Conservation (phyloP, 2,797 vertebrate genomes). For the Limnodromus scolopaceus region DNA sequence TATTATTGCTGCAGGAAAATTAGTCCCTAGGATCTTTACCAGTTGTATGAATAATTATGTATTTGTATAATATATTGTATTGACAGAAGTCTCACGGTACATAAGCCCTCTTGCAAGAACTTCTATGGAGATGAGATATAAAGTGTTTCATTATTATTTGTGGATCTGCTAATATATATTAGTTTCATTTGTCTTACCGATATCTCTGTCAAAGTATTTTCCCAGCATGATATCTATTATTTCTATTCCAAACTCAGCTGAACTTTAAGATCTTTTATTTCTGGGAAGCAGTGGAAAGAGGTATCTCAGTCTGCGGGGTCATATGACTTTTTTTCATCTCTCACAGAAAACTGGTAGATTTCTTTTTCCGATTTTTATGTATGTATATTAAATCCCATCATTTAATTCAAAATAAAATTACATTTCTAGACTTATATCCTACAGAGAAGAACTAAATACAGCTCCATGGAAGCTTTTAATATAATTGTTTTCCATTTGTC, state of each 20-base stretch:
- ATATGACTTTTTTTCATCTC: not conserved
- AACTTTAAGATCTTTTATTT: not conserved
- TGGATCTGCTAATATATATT: not conserved
- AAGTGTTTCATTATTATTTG: not conserved
- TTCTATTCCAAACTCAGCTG: not conserved
- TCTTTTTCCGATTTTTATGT: not conserved
- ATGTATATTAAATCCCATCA: not conserved
- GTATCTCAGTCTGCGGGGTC: not conserved
- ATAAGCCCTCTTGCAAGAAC: not conserved
- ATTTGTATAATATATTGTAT: not conserved
- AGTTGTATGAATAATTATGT: not conserved
- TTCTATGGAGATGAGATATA: not conserved
- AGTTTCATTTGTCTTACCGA: not conserved
- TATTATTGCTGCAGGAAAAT: not conserved
- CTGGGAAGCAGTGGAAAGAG: not conserved
- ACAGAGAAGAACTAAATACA: not conserved
- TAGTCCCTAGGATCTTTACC: not conserved
- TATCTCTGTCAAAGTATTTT: not conserved
- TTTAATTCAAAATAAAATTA: slow-evolving; percentile 1
- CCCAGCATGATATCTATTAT: not conserved
- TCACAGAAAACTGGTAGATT: not conserved
- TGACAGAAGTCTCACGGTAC: not conserved
- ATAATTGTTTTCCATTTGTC: slow-evolving; percentile 7
- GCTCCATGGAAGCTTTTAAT: not conserved
- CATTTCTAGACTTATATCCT: not conserved